phyloP scores from a whole-genome alignment of 2,888 invertebrate species.

The Melieria crassipennis region DNA sequence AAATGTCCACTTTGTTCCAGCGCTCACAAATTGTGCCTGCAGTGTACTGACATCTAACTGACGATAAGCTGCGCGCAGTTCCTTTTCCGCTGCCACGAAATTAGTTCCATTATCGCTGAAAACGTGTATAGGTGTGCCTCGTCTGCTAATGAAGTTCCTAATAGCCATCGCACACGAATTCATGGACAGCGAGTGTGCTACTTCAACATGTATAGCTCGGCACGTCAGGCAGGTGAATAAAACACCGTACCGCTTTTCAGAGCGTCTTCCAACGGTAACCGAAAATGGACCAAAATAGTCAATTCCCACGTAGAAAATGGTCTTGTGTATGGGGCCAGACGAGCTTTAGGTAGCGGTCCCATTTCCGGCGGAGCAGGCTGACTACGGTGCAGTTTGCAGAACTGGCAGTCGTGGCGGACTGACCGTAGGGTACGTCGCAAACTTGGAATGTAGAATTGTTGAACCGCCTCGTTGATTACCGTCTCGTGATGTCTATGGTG shows the following conservation, averaged over 20 bases:
- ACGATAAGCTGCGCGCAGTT: constrained; percentile 12
- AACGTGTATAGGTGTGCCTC: constrained; percentile 21
- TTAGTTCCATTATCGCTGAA: constrained; percentile 33
- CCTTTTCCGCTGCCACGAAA: constrained; percentile 21
- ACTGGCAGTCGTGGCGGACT: constrained; percentile 31
- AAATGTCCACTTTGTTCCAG: constrained; percentile 17
- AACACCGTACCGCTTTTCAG: background rate
- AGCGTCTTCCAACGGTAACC: constrained; percentile 27
- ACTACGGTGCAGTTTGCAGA: constrained; percentile 23
- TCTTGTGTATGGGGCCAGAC: constrained; percentile 32
- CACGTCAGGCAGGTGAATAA: too few relatives aligned
- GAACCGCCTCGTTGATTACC: constrained; percentile 35
- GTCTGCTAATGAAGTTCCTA: constrained; percentile 25
- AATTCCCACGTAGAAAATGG: constrained; percentile 31
- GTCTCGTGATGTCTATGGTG: constrained; percentile 37
- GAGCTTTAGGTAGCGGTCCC: constrained; percentile 36
- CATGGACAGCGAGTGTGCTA: constrained; percentile 15
- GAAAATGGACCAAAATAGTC: constrained; percentile 40
- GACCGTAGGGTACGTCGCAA: constrained; percentile 29
- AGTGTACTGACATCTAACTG: constrained; percentile 9
- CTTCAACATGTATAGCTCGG: constrained; percentile 16
- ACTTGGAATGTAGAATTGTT: background rate
- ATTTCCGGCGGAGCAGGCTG: constrained; percentile 36
- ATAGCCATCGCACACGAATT: constrained; percentile 24
- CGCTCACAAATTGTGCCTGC: constrained; percentile 15